phyloP scores from a whole-genome alignment of 2,888 invertebrate species.

The Helobdella robusta region DNA sequence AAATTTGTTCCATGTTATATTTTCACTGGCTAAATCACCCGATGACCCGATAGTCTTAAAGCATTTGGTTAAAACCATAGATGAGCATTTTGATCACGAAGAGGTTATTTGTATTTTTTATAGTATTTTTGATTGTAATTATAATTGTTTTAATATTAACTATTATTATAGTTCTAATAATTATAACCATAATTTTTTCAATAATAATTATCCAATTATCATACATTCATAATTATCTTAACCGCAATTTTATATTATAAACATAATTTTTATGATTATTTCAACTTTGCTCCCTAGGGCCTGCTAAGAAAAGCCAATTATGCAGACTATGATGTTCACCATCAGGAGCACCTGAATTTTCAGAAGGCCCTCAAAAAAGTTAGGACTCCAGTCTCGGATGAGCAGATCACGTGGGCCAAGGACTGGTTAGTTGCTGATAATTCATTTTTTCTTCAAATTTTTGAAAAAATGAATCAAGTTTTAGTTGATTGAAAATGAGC shows the following conservation, averaged over 20 bases:
- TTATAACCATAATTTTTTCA: no score
- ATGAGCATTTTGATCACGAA: constrained; percentile 28
- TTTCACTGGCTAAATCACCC: constrained; percentile 15
- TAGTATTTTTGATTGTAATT: neutral
- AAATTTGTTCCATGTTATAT: constrained; percentile 30
- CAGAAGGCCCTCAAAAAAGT: neutral
- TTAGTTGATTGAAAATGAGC: neutral
- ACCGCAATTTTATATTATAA: no score
- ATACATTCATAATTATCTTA: no score
- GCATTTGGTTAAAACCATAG: constrained; percentile 19
- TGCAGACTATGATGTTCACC: constrained; percentile 20
- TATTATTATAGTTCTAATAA: neutral
- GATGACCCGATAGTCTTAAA: constrained; percentile 15
- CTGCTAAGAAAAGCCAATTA: constrained; percentile 20
- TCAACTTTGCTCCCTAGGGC: no score
- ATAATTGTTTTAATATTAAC: neutral
- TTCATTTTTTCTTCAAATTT: neutral
- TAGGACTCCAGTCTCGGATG: constrained; percentile 5
- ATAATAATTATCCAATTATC: no score
- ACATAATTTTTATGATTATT: no score
- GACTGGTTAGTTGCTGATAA: neutral
- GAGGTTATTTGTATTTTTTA: constrained; percentile 22
- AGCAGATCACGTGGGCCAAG: constrained; percentile 15
- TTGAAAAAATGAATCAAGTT: neutral
- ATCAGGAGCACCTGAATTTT: constrained; percentile 12